Percentiles rank a stretch among this genome's conserved stretches.
Evolutionary conservation across 1,140 invertebrate species (phyloP).

Genomic region (Drosophila kurseongensis): DNA sequence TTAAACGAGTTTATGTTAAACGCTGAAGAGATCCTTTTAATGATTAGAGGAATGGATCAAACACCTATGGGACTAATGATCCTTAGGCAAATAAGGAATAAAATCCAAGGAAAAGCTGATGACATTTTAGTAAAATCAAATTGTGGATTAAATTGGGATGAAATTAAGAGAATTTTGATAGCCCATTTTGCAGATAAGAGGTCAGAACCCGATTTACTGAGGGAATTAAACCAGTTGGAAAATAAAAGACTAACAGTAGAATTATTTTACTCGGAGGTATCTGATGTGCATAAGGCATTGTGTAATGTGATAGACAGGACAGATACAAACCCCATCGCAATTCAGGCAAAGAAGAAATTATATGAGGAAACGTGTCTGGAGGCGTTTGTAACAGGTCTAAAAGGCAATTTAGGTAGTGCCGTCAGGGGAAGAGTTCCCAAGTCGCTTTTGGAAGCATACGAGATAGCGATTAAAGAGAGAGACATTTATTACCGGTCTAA

Average conservation of each 20-base stretch:
- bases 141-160: conserved; percentile 3
- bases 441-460: neutral
- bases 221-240: too few species aligned
- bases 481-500: too few species aligned
- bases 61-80: neutral
- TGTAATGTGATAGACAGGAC: conserved; percentile 10
- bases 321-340: conserved; percentile 6
- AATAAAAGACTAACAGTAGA: conserved; percentile 7
- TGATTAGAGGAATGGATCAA: neutral
- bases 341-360: neutral
- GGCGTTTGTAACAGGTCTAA: conserved; percentile 9
- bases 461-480: too few species aligned
- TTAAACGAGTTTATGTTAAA: conserved; percentile 7
- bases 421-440: conserved; percentile 5
- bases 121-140: conserved; percentile 11
- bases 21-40: conserved; percentile 5
- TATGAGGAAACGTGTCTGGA: conserved; percentile 8
- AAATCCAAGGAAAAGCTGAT: conserved; percentile 10
- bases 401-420: conserved; percentile 7
- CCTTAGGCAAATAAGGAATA: conserved; percentile 14
- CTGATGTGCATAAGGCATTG: conserved; percentile 4
- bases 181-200: neutral
- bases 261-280: conserved; percentile 5
- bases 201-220: too few species aligned
- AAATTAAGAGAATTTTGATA: conserved; percentile 10